These are phyloP conservation scores for Cryptocephalus primarius DNA, from an alignment of 2,888 invertebrate genomes.

Conservation along the genomic window DNA sequence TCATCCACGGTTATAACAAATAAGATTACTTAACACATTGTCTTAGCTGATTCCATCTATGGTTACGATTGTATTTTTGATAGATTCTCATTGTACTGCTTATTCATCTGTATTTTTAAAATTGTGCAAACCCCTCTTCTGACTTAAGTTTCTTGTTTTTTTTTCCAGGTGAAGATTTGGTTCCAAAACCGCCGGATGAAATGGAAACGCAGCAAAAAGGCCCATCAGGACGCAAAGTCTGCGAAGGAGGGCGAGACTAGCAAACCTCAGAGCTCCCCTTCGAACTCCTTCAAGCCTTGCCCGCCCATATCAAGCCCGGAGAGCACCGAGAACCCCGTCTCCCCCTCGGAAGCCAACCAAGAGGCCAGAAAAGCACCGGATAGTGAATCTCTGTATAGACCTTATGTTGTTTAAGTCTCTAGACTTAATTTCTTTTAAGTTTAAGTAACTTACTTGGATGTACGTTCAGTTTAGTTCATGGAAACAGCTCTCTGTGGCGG, in stretches of 20 bases:
- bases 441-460: no score
- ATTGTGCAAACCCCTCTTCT: no score
- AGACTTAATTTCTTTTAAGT: neutral
- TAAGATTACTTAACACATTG: no score
- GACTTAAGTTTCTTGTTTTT: slow-evolving; percentile 5
- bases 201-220: slow-evolving; percentile 96
- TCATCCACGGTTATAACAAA: no score
- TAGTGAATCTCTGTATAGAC: slow-evolving; percentile 38
- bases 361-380: slow-evolving; percentile 28
- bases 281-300: slow-evolving; percentile 13
- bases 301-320: slow-evolving; percentile 15
- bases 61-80: no score
- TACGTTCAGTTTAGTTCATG: no score
- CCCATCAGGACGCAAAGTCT: slow-evolving; percentile 75
- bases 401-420: slow-evolving; percentile 37
- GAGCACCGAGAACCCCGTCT: slow-evolving; percentile 13
- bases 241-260: slow-evolving; percentile 30
- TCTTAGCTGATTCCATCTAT: no score
- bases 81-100: no score
- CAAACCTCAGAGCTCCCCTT: slow-evolving; percentile 17
- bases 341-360: slow-evolving; percentile 13
- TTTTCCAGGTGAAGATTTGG: slow-evolving; percentile 88
- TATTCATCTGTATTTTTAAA: no score
- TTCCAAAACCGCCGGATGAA: slow-evolving; percentile 98
- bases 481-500: no score